These are phyloP conservation scores for Villa cingulata DNA, from an alignment of 2,888 invertebrate species.

Conservation along the genomic window DNA sequence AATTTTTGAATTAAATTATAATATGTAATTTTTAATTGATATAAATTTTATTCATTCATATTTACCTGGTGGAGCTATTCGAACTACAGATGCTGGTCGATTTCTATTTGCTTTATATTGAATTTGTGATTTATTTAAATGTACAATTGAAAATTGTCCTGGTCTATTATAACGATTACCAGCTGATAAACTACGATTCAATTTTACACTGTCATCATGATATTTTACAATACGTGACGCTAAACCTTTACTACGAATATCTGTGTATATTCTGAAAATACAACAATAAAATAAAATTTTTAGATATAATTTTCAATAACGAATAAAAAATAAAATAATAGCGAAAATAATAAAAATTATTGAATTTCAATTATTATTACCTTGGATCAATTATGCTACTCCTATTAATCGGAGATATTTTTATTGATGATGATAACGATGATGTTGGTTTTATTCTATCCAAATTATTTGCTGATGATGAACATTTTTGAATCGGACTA, in stretches of 20 bases:
- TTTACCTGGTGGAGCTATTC: slow-evolving; percentile 30
- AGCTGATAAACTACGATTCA: slow-evolving; percentile 30
- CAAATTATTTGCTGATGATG: no score
- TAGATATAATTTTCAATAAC: not conserved
- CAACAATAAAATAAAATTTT: no score
- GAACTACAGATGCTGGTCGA: slow-evolving; percentile 24
- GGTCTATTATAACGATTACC: slow-evolving; percentile 34
- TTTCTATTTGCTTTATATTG: slow-evolving; percentile 23
- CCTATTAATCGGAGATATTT: slow-evolving; percentile 10
- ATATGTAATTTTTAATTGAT: no score
- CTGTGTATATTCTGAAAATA: slow-evolving; percentile 34
- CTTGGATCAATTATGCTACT: slow-evolving; percentile 27
- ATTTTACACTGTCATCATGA: slow-evolving; percentile 27
- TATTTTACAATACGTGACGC: slow-evolving; percentile 39
- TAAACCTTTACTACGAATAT: slow-evolving; percentile 40
- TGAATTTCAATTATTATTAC: slow-evolving; percentile 15
- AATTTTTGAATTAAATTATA: no score
- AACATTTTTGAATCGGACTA: slow-evolving; percentile 14
- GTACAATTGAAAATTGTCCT: slow-evolving; percentile 39
- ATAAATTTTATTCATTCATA: no score
- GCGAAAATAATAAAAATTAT: not conserved
- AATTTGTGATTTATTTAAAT: slow-evolving; percentile 36
- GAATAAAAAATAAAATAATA: no score
- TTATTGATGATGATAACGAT: not conserved
- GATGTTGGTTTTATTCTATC: not conserved